A percentile compares a stretch with the other conserved stretches of the same genome.
These are phyloP conservation scores for Lophotriccus pileatus DNA, from an alignment of 2,797 vertebrate genomes.

Conservation along the genomic window DNA sequence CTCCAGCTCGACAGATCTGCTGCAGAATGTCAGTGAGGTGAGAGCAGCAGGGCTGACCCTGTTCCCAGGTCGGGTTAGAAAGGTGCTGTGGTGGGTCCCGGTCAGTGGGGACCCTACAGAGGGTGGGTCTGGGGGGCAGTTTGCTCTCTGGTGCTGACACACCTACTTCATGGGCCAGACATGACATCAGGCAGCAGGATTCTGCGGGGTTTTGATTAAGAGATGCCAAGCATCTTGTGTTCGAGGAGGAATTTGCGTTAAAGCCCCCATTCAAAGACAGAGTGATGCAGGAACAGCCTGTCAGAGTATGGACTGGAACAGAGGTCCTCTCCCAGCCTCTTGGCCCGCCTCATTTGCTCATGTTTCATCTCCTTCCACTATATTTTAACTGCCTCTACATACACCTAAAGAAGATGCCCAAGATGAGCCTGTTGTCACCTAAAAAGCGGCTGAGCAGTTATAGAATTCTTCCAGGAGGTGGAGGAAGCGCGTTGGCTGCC, in stretches of 20 bases:
- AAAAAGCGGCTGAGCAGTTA: background rate
- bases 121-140: fast-evolving
- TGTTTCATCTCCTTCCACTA: background rate
- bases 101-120: background rate
- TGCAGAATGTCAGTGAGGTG: background rate
- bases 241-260: background rate
- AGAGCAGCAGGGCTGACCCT: background rate
- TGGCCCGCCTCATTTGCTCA: fast-evolving
- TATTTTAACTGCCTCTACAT: background rate
- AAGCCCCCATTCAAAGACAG: background rate
- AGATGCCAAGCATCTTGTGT: background rate
- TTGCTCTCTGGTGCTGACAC: background rate
- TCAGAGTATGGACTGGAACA: background rate
- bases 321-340: background rate
- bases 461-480: background rate
- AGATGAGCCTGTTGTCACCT: background rate
- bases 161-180: background rate
- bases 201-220: background rate
- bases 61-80: background rate
- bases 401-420: background rate
- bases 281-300: background rate
- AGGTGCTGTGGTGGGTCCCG: background rate
- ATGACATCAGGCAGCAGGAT: background rate
- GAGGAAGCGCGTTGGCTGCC: background rate
- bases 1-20: fast-evolving